Base-by-base conservation (phyloP, 37 sponge, comb jelly and placozoan genomes). In the Geodia barretti region DNA sequence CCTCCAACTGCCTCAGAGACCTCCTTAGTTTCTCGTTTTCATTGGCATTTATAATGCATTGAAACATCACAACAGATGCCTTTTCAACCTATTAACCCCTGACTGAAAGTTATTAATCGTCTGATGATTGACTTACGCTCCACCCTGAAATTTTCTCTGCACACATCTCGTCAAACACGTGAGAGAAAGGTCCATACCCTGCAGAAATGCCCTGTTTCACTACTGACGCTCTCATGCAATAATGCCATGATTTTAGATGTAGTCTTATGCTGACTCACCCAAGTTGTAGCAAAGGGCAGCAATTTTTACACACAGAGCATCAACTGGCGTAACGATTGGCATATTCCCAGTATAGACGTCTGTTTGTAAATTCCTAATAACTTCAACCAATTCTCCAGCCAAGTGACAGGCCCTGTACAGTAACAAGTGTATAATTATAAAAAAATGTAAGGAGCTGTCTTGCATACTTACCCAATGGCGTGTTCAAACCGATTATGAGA, bases 121-220 rank as follows among this genome's bases (percentile, higher is more conserved):
- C n/a, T n/a, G n/a, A n/a, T n/a, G n/a, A 17, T 47, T 47, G 11
- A 47, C 54, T 17, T 47, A 47, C 54, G 14, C 54, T 47, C 54
- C 54, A 47, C 14, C 14, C 54, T 47, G 54, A 14, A 47, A 75
- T 31, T 77, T 8, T 39, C 41, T 38, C 26, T 2, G 20, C 64
- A 64, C 78, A 60, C 68, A 5, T 17, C 11, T 72, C 21, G 29
- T 78, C 75, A 74, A 83, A 89, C 63, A 83, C 17, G 40, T 89
- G 90, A 26, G 84, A 84, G 38, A 89, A 84, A 25, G 81, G 76
- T 17, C 90, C 90, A 78, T 89, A 83, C 14, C 90, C 90, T 67
- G 26, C 24, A 70, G 29, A 70, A 24, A 2, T 32, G 21, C 19
- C 60, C 11, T 58, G 60, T 58, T 11, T 58, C 11, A 58, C 60